Base-by-base conservation (phyloP, 2,888 invertebrate species). In the Ormyrus labotus region DNA sequence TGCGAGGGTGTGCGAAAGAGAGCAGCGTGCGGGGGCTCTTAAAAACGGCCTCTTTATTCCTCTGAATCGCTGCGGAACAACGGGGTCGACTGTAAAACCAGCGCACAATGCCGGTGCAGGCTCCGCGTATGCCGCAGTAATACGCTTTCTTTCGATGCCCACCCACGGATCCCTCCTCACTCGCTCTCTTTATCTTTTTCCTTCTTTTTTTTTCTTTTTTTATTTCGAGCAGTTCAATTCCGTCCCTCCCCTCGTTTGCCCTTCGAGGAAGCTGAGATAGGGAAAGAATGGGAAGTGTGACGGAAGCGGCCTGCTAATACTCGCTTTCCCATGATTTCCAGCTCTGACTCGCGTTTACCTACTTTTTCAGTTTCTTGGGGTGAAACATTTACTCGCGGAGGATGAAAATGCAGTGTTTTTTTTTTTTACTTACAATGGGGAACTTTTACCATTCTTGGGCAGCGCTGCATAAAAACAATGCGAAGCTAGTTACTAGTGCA, bases 41-140 rank as follows among this genome's bases (percentile, higher is more conserved):
- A 69, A 69, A 76, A 69, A 55, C 55, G 63, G 76, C 69, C 69
- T 69, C 63, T 76, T 69, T 76, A 76, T 63, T 53, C 57, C 65
- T 60, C 57, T 50, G 51, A 67, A 60, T 75, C 67, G 55, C 69
- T 51, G 61, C 47, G 53, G 48, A 53, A 76, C 76, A 69, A 69
- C 76, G 63, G 63, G 55, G 61, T 69, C 69, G 63, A 61, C 76
- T 69, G 55, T 63, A 76, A 76, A 76, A 76, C 51, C 68, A 45
- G 63, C 9, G 67, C 60, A 67, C 60, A 58, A 73, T 60, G 60
- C 67, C 53, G 34, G 10, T 48, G 8, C 64, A 53, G 19, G 61
- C 8, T 47, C 6, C 57, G 73, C 57, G 6, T 19, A 0, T 13
- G n/a, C 11, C 55, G 48, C 13, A 11, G 61, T 76, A 76, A 76